Evolutionary conservation across 2,797 vertebrate species (phyloP).

Genomic region (Tiaroga cobitis): DNA sequence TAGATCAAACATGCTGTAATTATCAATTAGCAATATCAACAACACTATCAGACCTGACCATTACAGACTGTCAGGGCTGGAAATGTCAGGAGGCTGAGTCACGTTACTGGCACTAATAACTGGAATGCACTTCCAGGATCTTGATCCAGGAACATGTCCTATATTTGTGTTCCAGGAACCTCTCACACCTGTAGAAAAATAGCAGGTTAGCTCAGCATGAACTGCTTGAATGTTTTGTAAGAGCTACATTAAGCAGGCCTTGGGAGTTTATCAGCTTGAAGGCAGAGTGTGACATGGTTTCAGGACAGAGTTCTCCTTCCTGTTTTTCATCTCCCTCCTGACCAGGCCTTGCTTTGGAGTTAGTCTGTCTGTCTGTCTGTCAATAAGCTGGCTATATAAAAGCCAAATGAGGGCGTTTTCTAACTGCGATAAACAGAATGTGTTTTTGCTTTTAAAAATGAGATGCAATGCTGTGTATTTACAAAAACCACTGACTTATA

Average conservation of each 20-base stretch:
- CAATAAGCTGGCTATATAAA: no score
- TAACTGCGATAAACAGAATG: not conserved
- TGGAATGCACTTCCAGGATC: not conserved
- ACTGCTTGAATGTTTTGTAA: conserved; percentile 7
- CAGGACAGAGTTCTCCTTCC: conserved; percentile 6
- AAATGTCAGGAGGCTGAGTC: conserved; percentile 14
- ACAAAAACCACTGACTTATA: no score
- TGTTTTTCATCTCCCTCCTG: conserved; percentile 1
- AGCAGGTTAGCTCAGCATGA: not conserved
- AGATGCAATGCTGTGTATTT: not conserved
- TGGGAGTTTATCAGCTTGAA: not conserved
- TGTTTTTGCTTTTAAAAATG: not conserved
- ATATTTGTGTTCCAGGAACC: not conserved
- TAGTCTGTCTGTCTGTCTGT: not conserved
- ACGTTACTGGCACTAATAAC: not conserved
- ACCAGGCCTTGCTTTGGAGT: conserved; percentile 13
- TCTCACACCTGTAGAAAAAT: not conserved
- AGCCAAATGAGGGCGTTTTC: no score
- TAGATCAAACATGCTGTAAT: conserved; percentile 6
- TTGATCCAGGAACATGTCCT: not conserved
- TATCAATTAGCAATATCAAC: conserved; percentile 50
- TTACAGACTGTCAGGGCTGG: conserved; percentile 13
- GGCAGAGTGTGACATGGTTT: conserved; percentile 13
- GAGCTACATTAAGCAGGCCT: not conserved
- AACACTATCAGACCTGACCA: conserved; percentile 26